These are phyloP conservation scores for Gymnopithys bicolor DNA, from an alignment of 2,797 vertebrate species.

Conservation along the genomic window DNA sequence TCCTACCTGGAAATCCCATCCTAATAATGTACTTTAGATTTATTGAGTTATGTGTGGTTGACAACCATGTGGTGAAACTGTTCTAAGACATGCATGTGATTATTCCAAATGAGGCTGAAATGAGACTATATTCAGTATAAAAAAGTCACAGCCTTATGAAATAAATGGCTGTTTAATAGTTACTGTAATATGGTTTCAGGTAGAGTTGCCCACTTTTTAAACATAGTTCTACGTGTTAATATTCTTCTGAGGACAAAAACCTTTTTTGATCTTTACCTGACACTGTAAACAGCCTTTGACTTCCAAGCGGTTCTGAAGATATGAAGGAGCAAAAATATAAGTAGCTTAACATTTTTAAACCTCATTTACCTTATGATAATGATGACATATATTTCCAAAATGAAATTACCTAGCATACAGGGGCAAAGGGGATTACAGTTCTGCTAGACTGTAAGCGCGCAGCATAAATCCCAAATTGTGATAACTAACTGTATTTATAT, in stretches of 20 bases:
- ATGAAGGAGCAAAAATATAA: background rate
- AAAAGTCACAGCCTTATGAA: background rate
- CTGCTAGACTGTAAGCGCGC: background rate
- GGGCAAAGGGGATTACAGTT: background rate
- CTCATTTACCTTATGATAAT: background rate
- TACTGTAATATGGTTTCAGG: background rate
- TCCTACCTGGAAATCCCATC: background rate
- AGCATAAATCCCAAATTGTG: background rate
- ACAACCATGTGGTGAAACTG: background rate
- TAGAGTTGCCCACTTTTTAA: slow-evolving; percentile 71
- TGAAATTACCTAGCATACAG: background rate
- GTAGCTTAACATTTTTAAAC: background rate
- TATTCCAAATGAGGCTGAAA: background rate
- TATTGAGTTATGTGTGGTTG: background rate
- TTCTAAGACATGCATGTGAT: background rate
- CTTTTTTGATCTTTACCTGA: slow-evolving; percentile 85
- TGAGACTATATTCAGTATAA: background rate
- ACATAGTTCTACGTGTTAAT: slow-evolving; percentile 81
- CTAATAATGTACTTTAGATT: background rate
- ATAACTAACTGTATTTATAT: background rate
- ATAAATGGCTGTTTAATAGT: background rate
- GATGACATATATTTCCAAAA: background rate
- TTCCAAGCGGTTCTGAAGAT: slow-evolving; percentile 77
- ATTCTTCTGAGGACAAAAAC: slow-evolving; percentile 80
- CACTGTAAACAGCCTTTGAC: slow-evolving; percentile 30